These are phyloP conservation scores for Cryptoprocta ferox DNA, from an alignment of 2,797 vertebrate genomes.

Conservation along the genomic window DNA sequence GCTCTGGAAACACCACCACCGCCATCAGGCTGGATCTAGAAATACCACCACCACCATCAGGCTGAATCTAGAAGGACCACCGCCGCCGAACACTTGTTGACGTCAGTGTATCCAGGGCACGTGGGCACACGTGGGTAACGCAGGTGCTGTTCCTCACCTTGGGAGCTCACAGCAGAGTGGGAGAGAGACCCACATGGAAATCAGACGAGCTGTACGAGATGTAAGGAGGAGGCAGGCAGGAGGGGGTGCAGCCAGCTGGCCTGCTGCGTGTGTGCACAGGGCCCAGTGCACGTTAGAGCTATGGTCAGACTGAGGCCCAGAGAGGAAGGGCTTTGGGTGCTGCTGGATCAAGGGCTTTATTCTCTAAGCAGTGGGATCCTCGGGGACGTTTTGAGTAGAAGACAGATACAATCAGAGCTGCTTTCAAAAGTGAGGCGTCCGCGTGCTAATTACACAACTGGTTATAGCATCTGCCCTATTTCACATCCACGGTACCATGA, in stretches of 20 bases:
- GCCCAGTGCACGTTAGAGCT: background rate
- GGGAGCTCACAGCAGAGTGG: background rate
- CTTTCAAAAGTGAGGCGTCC: background rate
- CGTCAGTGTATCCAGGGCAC: background rate
- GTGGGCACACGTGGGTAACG: background rate
- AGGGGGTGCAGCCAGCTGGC: background rate
- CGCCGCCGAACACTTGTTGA: rapidly evolving
- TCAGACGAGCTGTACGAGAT: background rate
- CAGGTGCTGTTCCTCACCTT: background rate
- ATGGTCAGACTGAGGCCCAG: background rate
- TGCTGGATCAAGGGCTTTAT: background rate
- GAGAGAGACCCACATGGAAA: background rate
- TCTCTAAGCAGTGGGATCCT: background rate
- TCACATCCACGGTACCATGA: background rate
- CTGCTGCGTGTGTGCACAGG: rapidly evolving
- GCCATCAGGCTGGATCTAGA: too few species aligned
- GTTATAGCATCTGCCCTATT: background rate
- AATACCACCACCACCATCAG: too few species aligned
- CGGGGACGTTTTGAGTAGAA: background rate
- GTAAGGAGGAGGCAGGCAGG: background rate
- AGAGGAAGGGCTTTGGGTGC: too few species aligned
- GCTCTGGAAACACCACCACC: too few species aligned
- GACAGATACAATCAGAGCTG: background rate
- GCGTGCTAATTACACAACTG: background rate
- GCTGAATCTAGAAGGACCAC: background rate